These are phyloP conservation scores for Hyphantria cunea DNA, from an alignment of 1,140 invertebrate genomes.

Conservation along the genomic window DNA sequence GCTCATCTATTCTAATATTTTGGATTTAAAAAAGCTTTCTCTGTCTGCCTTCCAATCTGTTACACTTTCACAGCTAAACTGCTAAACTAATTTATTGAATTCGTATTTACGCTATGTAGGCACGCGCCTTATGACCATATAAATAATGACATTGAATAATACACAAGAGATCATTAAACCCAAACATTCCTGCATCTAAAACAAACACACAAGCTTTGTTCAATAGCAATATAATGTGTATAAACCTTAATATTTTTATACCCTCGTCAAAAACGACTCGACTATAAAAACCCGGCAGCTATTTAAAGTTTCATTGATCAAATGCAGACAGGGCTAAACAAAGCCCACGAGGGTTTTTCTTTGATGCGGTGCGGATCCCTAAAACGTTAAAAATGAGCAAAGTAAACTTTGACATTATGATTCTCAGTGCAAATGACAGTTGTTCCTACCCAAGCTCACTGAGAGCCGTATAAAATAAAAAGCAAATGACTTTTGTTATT, in stretches of 20 bases:
- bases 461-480: constrained; percentile 8
- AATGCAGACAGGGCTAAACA: constrained; percentile 7
- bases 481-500: constrained; percentile 23
- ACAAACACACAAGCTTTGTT: background rate
- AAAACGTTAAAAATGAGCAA: constrained; percentile 20
- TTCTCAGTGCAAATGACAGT: constrained; percentile 22
- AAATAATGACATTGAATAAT: background rate
- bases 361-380: constrained; percentile 9
- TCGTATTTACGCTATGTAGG: too few relatives aligned
- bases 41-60: too few relatives aligned
- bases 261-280: constrained; percentile 5
- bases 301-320: constrained; percentile 16
- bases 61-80: too few relatives aligned
- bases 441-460: constrained; percentile 9
- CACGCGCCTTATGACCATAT: background rate
- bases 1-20: too few relatives aligned
- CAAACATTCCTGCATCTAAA: background rate
- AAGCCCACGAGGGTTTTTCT: background rate
- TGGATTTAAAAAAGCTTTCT: too few relatives aligned
- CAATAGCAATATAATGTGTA: background rate
- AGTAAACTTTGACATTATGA: constrained; percentile 19
- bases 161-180: background rate
- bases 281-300: constrained; percentile 6
- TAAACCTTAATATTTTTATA: constrained; percentile 6
- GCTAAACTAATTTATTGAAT: too few relatives aligned